Evolutionary conservation across 1,140 invertebrate species (phyloP).

Genomic region (Choristoneura fumiferana): DNA sequence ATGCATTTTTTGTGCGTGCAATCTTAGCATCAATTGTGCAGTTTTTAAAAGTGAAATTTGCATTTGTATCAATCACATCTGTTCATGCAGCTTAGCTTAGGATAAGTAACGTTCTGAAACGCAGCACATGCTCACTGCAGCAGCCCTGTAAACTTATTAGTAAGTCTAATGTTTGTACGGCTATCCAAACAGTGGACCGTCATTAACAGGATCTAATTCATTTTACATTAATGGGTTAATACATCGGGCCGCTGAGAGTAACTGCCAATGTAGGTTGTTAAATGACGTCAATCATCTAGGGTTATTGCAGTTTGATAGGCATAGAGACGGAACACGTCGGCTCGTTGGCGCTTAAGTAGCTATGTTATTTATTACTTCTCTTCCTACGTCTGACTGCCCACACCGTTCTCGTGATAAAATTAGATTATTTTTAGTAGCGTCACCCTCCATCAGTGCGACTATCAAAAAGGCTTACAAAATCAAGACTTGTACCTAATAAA

Average conservation of each 20-base stretch:
- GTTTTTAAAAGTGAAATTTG: too few relatives aligned
- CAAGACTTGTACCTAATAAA: neutral
- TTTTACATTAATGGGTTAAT: constrained; percentile 10
- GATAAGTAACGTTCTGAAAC: too few relatives aligned
- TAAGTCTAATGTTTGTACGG: constrained; percentile 17
- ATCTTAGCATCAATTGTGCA: too few relatives aligned
- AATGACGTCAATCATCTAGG: constrained; percentile 47
- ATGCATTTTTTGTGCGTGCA: too few relatives aligned
- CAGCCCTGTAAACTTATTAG: constrained; percentile 14
- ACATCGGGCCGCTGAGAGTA: constrained; percentile 17
- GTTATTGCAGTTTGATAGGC: constrained; percentile 53
- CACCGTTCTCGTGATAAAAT: neutral
- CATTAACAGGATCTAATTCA: constrained; percentile 13
- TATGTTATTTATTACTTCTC: constrained; percentile 45
- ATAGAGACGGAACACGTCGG: constrained; percentile 33
- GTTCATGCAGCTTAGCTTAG: too few relatives aligned
- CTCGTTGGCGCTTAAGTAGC: constrained; percentile 42
- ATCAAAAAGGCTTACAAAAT: neutral
- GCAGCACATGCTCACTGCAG: too few relatives aligned
- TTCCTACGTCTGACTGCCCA: constrained; percentile 27
- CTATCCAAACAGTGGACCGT: constrained; percentile 11
- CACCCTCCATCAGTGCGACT: neutral
- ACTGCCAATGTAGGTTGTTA: constrained; percentile 37
- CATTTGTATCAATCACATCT: too few relatives aligned
- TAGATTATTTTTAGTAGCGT: neutral